Evolutionary conservation across 2,888 invertebrate genomes (phyloP), one percentile per base, ranked within the genome.

Genomic region (Callinectes sapidus): DNA sequence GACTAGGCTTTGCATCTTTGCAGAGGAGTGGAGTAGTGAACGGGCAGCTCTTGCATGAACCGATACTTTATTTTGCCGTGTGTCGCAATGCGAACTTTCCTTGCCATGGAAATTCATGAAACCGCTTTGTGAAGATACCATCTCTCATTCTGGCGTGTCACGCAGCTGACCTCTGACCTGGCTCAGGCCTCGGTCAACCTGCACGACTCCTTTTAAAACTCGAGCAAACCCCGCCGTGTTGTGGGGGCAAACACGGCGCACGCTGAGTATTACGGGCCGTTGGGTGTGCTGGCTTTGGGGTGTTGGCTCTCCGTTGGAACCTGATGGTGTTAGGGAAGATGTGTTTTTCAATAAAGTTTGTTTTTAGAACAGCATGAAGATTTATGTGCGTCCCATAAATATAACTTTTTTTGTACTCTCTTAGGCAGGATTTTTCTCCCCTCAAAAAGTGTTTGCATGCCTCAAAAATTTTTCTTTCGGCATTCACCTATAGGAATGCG

Each of bases 171-270:
- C 81, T 35, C 81, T 81, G 81, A 81, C 81, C 81, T 81, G 35
- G 81, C 81, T 35, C 81, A 32, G 35, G 81, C 81, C 35, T 81
- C 35, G 81, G 81, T 81, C 81, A 81, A 81, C 81, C 35, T 35
- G 35, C 81, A 81, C 81, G 81, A 81, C 81, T 81, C 81, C 81
- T 81, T 81, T 81, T 81, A 81, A 81, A 81, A 81, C 81, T 81
- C 81, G 81, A 81, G 81, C 81, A 81, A 81, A 81, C 81, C 81
- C 81, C 35, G 81, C 81, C 35, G 81, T 81, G 81, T 81, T 81
- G 81, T 81, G 81, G 81, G 35, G 81, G 35, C 81, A 81, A 81
- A 81, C 81, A 81, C 81, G 81, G 35, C 81, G 18, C 81, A 35
- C 81, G 32, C 81, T 35, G 81, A 81, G 81, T 35, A 32, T 32